Percentiles rank a stretch among this genome's conserved stretches.
phyloP scores from a whole-genome alignment of 2,113 vertebrate genomes.

The Brienomyrus longianalis region DNA sequence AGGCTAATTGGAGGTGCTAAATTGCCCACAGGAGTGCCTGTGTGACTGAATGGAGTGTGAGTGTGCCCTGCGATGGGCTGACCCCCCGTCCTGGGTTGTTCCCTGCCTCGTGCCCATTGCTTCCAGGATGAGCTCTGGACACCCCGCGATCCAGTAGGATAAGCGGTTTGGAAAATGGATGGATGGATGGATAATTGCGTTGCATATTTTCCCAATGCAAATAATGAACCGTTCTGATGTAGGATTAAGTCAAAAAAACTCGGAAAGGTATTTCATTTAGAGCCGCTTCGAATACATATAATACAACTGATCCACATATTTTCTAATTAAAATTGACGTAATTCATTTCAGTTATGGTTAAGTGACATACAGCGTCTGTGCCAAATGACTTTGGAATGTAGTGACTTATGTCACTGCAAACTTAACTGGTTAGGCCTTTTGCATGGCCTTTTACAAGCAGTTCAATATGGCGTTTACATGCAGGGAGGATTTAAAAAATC shows the following conservation, averaged over 20 bases:
- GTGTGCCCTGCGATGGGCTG: too few species aligned
- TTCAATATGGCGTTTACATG: background rate
- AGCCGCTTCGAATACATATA: background rate
- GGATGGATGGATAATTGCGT: too few species aligned
- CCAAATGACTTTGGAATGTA: too few species aligned
- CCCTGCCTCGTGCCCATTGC: too few species aligned
- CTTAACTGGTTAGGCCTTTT: background rate
- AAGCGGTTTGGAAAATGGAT: too few species aligned
- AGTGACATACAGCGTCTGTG: background rate
- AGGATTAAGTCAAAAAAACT: background rate
- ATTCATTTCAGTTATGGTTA: background rate
- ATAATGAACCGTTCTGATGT: background rate
- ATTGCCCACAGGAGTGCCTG: too few species aligned
- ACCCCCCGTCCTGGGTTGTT: too few species aligned
- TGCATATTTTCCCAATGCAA: background rate
- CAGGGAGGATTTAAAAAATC: background rate
- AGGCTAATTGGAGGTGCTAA: too few species aligned
- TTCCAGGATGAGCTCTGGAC: too few species aligned
- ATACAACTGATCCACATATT: background rate
- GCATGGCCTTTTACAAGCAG: background rate
- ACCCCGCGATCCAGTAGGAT: too few species aligned
- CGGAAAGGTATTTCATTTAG: background rate
- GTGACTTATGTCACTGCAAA: background rate
- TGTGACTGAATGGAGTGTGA: too few species aligned
- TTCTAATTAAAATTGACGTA: background rate